phyloP scores from a whole-genome alignment of 2,797 vertebrate species.

The Sphenopsis melanotis region DNA sequence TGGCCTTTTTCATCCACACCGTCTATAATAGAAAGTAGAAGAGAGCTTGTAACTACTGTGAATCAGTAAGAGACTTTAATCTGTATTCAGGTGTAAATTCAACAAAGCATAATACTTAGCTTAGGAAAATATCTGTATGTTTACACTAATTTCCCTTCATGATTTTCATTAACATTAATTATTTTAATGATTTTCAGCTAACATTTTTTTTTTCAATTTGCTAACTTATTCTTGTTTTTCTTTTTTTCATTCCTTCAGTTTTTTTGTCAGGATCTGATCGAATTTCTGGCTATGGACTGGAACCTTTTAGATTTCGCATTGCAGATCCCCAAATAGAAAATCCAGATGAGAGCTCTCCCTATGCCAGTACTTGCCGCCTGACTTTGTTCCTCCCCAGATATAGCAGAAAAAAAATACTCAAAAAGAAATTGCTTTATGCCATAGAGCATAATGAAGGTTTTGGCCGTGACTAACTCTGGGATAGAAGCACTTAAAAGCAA shows the following conservation, averaged over 20 bases:
- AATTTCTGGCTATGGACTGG: slow-evolving; percentile 2
- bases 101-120: background rate
- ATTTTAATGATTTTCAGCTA: background rate
- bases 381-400: slow-evolving; percentile 71
- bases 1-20: background rate
- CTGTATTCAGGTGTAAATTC: background rate
- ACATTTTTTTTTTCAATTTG: background rate
- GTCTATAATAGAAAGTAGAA: background rate
- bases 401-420: slow-evolving; percentile 53
- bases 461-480: background rate
- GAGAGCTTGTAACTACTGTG: background rate
- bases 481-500: background rate
- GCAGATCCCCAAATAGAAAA: background rate
- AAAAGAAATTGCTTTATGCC: slow-evolving; percentile 50
- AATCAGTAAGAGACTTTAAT: background rate
- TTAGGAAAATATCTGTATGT: background rate
- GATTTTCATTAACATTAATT: background rate
- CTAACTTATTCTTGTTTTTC: background rate
- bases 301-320: background rate
- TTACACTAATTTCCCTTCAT: background rate
- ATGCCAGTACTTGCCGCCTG: background rate
- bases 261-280: slow-evolving; percentile 71
- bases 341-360: slow-evolving; percentile 47
- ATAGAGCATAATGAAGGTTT: slow-evolving; percentile 60
- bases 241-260: slow-evolving; percentile 17